A percentile compares a stretch with the other conserved stretches of the same genome.
These are phyloP conservation scores for Corydoras maculifer DNA, from an alignment of 2,113 vertebrate genomes.

Conservation along the genomic window DNA sequence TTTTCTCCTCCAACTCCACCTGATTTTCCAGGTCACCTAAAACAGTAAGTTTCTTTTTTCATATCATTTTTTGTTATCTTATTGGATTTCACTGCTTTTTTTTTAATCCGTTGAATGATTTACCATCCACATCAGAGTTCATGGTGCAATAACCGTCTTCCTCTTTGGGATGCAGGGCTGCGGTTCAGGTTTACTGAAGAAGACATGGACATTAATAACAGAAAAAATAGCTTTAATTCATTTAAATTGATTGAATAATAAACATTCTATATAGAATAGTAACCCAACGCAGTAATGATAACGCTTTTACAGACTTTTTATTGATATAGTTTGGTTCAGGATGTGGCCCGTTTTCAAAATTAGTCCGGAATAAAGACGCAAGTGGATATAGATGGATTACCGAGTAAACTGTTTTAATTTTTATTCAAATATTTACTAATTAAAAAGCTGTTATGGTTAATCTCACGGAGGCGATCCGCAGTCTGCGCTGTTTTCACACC, in stretches of 20 bases:
- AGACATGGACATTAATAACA: neutral
- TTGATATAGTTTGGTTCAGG: no score
- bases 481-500: no score
- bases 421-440: no score
- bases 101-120: neutral
- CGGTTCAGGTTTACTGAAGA: constrained; percentile 33
- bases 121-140: constrained; percentile 59
- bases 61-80: neutral
- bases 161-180: constrained; percentile 60
- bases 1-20: constrained; percentile 88
- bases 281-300: no score
- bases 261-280: neutral
- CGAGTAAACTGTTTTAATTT: no score
- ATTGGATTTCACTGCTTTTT: neutral
- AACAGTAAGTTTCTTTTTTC: neutral
- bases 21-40: constrained; percentile 85
- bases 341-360: no score
- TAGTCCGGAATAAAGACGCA: no score
- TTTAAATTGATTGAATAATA: neutral
- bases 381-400: no score
- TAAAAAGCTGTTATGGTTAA: no score
- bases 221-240: neutral
- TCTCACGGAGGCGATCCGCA: no score
- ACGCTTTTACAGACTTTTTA: no score
- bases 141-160: constrained; percentile 57